Base-by-base conservation (phyloP, 2,113 vertebrate species). In the Columba janthina region DNA sequence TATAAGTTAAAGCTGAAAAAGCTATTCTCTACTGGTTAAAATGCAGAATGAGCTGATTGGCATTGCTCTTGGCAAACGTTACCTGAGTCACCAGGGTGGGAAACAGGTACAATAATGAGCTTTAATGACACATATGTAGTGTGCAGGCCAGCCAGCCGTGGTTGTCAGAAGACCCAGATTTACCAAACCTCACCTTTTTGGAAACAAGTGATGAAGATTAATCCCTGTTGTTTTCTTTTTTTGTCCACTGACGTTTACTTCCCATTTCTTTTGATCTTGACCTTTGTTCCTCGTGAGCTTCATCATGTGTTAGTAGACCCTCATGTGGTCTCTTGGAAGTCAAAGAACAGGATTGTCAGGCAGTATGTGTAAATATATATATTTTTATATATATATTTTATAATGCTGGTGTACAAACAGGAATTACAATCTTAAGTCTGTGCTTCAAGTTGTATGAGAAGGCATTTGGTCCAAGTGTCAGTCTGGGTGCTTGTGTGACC, bases 41-140 rank as follows among this genome's bases (percentile, higher is more conserved):
- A 84, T 8, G 31, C 70, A 62, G 54, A 28, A 65, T 84, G 50
- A 93, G n/a, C 50, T 83, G 87, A 28, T 66, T 92, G 80, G 61
- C 71, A n/a, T 7, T 4, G 9, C 57, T 78, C 18, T 61, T 87
- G 66, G 86, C 83, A 89, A 81, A 75, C 38, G 54, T 11, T 57
- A 25, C 40, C 61, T 21, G 90, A 58, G 53, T 62, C 73, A 62
- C 34, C 8, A 40, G 48, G 57, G 62, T 62, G 14, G 54, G 36
- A 61, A 91, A 58, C 34, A 38, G 38, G 9, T 32, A 21, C 61
- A 95, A 61, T 82, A 66, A 92, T 66, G 72, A 82, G 77, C 25
- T 84, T 73, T 94, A 93, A 85, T 86, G 72, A 89, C 65, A 84
- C 17, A 31, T 75, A 57, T 8, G 28, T 78, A 89, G 81, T 60